phyloP scores from a whole-genome alignment of 35 echinoderm and acorn worm genomes.

The Anneissia japonica region DNA sequence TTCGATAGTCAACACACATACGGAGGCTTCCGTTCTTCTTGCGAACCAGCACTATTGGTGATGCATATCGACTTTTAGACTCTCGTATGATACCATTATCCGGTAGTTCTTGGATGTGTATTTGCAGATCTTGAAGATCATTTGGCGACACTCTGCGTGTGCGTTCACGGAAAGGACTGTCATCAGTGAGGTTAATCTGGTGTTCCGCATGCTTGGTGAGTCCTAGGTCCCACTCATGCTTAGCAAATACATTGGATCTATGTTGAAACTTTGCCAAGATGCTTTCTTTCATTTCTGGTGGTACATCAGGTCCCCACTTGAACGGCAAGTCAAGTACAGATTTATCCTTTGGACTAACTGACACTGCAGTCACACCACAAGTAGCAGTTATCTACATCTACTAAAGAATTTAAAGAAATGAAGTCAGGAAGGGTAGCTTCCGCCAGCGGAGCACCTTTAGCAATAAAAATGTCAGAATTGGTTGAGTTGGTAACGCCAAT shows the following conservation, averaged over 20 bases:
- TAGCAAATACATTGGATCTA: slow-evolving; percentile 19
- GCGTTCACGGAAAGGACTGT: slow-evolving; percentile 41
- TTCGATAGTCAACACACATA: slow-evolving; percentile 62
- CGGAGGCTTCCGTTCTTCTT: slow-evolving; percentile 61
- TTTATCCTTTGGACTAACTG: too few relatives aligned
- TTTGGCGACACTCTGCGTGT: slow-evolving; percentile 24
- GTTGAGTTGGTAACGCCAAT: too few relatives aligned
- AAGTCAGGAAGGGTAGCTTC: slow-evolving; percentile 15
- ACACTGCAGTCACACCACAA: too few relatives aligned
- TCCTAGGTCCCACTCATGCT: slow-evolving; percentile 25
- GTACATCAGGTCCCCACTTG: too few relatives aligned
- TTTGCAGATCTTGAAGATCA: slow-evolving; percentile 18
- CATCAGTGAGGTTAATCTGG: slow-evolving; percentile 37
- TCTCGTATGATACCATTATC: slow-evolving; percentile 41
- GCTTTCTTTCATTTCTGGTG: too few relatives aligned
- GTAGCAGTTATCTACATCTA: neutral
- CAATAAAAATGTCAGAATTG: neutral
- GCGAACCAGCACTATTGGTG: slow-evolving; percentile 52
- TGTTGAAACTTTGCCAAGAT: neutral
- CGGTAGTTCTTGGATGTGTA: slow-evolving; percentile 19
- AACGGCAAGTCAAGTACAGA: too few relatives aligned
- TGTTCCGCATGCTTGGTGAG: slow-evolving; percentile 8
- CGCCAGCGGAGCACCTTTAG: neutral
- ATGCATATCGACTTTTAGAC: slow-evolving; percentile 58
- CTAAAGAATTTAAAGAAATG: neutral